Conservation (phyloP, 2,888 invertebrate species). For the Diploptera punctata region DNA sequence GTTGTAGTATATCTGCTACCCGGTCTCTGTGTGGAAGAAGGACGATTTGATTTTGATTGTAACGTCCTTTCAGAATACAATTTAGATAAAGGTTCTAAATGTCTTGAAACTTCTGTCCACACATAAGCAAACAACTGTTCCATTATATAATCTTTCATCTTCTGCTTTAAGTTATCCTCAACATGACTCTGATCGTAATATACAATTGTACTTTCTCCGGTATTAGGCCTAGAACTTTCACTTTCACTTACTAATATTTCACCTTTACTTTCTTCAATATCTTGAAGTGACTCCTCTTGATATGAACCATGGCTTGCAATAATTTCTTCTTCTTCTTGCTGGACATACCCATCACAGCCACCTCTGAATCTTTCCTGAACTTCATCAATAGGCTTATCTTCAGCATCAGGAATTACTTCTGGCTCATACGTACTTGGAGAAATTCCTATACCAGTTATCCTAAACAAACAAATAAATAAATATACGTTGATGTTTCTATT, state of each 20-base stretch:
- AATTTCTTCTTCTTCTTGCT: neutral
- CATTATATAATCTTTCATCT: constrained; percentile 20
- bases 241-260: neutral
- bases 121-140: constrained; percentile 25
- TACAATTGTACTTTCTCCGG: neutral
- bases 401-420: neutral
- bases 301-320: constrained; percentile 27
- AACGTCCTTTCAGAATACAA: neutral
- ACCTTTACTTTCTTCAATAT: neutral
- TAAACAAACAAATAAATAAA: no score
- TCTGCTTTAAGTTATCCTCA: neutral
- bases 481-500: no score
- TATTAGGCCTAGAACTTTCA: neutral
- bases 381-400: neutral
- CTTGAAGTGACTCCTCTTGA: neutral
- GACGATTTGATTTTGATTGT: neutral
- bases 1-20: neutral
- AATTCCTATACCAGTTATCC: no score
- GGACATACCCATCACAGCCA: neutral
- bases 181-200: neutral
- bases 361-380: neutral
- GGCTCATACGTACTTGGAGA: no score
- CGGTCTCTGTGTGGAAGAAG: neutral
- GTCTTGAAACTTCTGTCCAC: constrained; percentile 22
- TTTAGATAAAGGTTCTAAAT: neutral